Evolutionary conservation across 37 sponge, comb jelly and placozoan genomes (phyloP), one percentile per base, ranked within the genome.

Genomic region (Beroe forskalii): DNA sequence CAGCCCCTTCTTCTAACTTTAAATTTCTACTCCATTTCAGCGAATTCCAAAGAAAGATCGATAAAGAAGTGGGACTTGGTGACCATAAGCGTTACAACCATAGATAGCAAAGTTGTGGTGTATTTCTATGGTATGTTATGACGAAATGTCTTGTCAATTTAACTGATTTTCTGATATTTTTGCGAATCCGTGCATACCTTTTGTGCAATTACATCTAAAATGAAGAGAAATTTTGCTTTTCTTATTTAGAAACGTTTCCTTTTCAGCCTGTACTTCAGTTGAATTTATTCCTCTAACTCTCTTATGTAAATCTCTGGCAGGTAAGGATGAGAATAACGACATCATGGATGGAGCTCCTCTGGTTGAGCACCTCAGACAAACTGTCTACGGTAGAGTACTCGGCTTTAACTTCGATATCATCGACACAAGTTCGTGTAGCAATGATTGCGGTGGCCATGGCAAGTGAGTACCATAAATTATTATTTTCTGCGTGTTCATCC

Each of bases 401-500:
- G 86, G 86, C 14, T 80, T 44, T 30, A 22, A 80, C 28, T 80
- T 80, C 35, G 86, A 80, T 43, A 48, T 80, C 48, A 80, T 80
- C 2, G 86, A 80, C 31, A 80, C 86, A 27, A 80, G 86, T 37
- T 33, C 86, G 86, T 80, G 86, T 25, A 80, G 86, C 35, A 80
- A 80, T 43, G 86, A 80, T n/a, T 80, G 86, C 55, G 35, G 86
- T 44, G 86, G 86, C 3, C 86, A 80, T 30, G 86, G 86, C n/a
- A 25, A 2, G 86, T 80, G 30, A 80, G 86, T 80, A 8, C 3
- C 22, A 31, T 63, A 8, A 8, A 22, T 8, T 63, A 63, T 9
- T 19, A 55, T 55, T 55, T 55, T 55, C 60, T 19, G 60, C 17
- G n/a, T n/a, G n/a, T n/a, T n/a, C n/a, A n/a, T n/a, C n/a, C n/a